Conservation (phyloP, 37 sponge, comb jelly and placozoan species). For the Dysidea cf. avara region DNA sequence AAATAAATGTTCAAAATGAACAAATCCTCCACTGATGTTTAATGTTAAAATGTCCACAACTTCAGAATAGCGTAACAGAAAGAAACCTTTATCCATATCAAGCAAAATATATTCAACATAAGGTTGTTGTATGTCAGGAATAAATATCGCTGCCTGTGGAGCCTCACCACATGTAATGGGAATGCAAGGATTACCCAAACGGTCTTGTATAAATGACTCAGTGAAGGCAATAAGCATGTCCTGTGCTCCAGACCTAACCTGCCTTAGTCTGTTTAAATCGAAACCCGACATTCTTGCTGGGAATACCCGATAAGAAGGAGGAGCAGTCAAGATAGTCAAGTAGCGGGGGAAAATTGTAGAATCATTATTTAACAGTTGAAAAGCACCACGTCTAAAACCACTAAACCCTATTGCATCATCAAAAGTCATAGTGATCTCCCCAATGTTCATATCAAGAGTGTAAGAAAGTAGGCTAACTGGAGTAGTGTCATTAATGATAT, state of each 20-base stretch:
- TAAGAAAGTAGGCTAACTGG: slow-evolving; percentile 35
- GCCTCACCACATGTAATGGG: slow-evolving; percentile 89
- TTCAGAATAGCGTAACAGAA: slow-evolving; percentile 76
- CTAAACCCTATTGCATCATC: slow-evolving; percentile 51
- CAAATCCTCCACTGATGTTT: no score
- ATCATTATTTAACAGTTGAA: slow-evolving; percentile 57
- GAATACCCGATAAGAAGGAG: slow-evolving; percentile 36
- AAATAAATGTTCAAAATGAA: no score
- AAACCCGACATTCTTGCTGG: slow-evolving; percentile 26
- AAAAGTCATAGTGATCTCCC: slow-evolving; percentile 54
- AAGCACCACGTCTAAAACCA: slow-evolving; percentile 58
- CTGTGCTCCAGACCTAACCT: slow-evolving; percentile 62
- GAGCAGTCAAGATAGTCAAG: slow-evolving; percentile 10
- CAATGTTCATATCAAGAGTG: slow-evolving; percentile 70
- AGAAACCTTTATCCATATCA: slow-evolving; percentile 59
- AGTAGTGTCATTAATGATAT: slow-evolving; percentile 41
- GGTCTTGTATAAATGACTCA: slow-evolving; percentile 69
- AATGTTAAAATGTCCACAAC: slow-evolving; percentile 68
- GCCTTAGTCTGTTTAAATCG: slow-evolving; percentile 81
- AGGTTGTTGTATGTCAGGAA: slow-evolving; percentile 52
- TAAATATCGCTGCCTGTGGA: slow-evolving; percentile 37
- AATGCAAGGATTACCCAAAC: slow-evolving; percentile 50
- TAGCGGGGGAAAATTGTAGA: no score
- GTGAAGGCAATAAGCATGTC: slow-evolving; percentile 40
- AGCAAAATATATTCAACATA: slow-evolving; percentile 39